Conservation (phyloP, 2,888 invertebrate species). For the Dolichomitus sp. region DNA sequence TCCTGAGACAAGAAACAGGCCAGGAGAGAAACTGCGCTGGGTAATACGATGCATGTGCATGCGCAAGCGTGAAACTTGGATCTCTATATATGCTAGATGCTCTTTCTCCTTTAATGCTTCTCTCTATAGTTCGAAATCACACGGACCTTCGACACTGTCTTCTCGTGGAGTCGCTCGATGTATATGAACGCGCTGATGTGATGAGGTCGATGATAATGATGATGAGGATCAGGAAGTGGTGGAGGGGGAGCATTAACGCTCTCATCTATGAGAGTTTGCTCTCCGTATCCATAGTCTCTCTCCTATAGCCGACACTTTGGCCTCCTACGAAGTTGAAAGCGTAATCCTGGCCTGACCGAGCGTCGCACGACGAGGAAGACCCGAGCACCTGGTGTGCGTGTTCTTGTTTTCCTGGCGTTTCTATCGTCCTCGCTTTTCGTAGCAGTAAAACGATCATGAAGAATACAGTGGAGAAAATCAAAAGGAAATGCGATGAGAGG, state of each 20-base stretch:
- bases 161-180: background rate
- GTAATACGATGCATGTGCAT: constrained; percentile 52
- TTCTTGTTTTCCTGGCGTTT: constrained; percentile 16
- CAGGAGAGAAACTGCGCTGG: constrained; percentile 68
- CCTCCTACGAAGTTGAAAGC: constrained; percentile 41
- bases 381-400: constrained; percentile 13
- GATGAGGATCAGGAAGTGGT: constrained; percentile 17
- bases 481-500: background rate
- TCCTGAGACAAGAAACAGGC: constrained; percentile 67
- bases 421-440: constrained; percentile 40
- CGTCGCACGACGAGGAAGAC: background rate
- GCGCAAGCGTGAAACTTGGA: constrained; percentile 46
- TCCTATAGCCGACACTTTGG: background rate
- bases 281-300: constrained; percentile 4
- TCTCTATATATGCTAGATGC: constrained; percentile 21
- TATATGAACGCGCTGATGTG: background rate
- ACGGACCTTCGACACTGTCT: constrained; percentile 47
- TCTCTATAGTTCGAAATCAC: constrained; percentile 51
- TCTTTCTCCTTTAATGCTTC: constrained; percentile 37
- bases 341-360: background rate
- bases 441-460: background rate
- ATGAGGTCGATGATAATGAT: constrained; percentile 35
- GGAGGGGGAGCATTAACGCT: no score
- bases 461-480: constrained; percentile 5
- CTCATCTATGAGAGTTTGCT: background rate